Conservation (phyloP, 2,113 vertebrate genomes). For the Nerophis ophidion region DNA sequence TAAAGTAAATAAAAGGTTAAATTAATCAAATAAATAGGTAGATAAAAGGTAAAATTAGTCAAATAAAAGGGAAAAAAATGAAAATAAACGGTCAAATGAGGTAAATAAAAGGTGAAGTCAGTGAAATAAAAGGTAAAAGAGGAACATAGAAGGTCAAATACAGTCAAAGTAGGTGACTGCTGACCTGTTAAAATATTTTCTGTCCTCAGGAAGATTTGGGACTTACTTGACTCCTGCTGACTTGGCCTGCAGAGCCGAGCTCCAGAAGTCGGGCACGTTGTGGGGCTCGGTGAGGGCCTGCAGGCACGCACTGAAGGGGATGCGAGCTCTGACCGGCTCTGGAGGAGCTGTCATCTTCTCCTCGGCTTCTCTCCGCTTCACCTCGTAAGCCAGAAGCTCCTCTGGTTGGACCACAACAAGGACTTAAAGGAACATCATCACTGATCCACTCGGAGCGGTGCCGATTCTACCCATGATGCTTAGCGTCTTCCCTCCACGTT, state of each 20-base stretch:
- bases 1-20: no score
- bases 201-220: no score
- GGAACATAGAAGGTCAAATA: no score
- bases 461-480: not conserved
- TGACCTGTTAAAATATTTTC: no score
- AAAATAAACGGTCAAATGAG: no score
- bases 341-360: constrained; percentile 79
- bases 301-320: constrained; percentile 92
- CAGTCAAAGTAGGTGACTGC: no score
- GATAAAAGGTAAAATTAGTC: no score
- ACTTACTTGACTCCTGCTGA: constrained; percentile 94
- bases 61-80: no score
- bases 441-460: no score
- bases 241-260: constrained; percentile 95
- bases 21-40: no score
- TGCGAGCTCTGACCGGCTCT: constrained; percentile 83
- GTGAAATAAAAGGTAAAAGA: no score
- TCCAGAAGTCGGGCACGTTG: constrained; percentile 96
- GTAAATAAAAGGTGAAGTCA: no score
- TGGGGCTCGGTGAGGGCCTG: constrained; percentile 94
- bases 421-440: not conserved
- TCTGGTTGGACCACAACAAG: constrained; percentile 68
- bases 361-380: constrained; percentile 86
- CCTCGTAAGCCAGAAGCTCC: constrained; percentile 87
- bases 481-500: constrained; percentile 9